Evolutionary conservation across 2,113 vertebrate genomes (phyloP), one percentile per base, ranked within the genome.

Genomic region (Callipepla squamata): DNA sequence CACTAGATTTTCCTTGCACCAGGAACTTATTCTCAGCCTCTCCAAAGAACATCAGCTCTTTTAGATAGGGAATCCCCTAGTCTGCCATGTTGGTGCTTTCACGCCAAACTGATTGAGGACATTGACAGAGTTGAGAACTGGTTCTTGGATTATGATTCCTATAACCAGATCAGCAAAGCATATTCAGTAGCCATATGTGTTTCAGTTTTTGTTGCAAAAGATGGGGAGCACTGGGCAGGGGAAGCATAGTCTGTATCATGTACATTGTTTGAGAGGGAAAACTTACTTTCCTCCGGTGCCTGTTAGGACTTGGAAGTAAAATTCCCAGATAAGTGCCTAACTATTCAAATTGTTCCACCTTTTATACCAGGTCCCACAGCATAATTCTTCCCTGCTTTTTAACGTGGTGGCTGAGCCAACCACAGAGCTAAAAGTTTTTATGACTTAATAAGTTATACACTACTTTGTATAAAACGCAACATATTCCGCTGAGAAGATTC

Each of bases 371-470:
- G 87, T 69, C 11, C 9, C 18, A 70, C 18, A 73, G 18, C 30
- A 61, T 44, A 85, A 26, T 61, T 89, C 40, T 69, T 85, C 18
- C 66, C 79, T 89, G 25, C 48, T 38, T 66, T 82, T 85, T 53
- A 83, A 63, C 28, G 48, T 76, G 44, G 30, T 73, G 38, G 6
- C 72, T 76, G 76, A 89, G 30, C 26, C 50, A 76, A 2, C 51
- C 58, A 23, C 7, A 19, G 66, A 25, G 47, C 19, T 65, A 32
- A 50, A 83, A 66, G 44, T 20, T 76, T 85, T 79, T 80, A 2
- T n/a, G 11, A 65, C 67, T 57, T 81, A 79, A 45, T 58, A 32
- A 80, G 28, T 26, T 48, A 81, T 44, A 20, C 25, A 38, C n/a
- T 38, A 20, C 8, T 70, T 13, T 11, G 14, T 28, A 10, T 70